Conservation (phyloP, 1,140 invertebrate genomes). For the Drosophila punjabiensis region DNA sequence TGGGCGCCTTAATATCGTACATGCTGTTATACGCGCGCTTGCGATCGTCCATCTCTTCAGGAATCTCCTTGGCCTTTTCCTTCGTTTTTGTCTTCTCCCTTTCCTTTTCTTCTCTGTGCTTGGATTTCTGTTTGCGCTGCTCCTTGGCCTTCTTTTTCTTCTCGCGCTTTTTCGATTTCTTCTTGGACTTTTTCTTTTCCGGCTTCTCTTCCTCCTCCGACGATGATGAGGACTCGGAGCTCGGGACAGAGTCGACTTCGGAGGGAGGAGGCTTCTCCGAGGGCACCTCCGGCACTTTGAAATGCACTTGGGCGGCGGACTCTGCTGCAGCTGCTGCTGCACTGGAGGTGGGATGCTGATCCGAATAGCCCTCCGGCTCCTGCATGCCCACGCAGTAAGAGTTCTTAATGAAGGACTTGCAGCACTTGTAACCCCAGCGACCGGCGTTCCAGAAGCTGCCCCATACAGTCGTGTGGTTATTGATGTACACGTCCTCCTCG, state of each 20-base stretch:
- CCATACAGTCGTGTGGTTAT: conserved; percentile 98
- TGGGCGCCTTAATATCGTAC: conserved; percentile 92
- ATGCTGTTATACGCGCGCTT: conserved; percentile 97
- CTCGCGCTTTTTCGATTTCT: conserved; percentile 89
- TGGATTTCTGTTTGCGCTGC: conserved; percentile 85
- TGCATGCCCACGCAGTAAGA: conserved; percentile 82
- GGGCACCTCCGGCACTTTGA: conserved; percentile 11
- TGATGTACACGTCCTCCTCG: conserved; percentile 97
- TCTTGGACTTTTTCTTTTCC: conserved; percentile 88
- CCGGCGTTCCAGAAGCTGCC: conserved; percentile 97
- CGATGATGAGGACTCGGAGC: conserved; percentile 68
- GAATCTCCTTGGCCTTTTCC: conserved; percentile 86
- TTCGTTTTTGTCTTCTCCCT: conserved; percentile 86
- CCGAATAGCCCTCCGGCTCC: conserved; percentile 82
- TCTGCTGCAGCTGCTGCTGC: conserved; percentile 8
- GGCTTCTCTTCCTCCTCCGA: conserved; percentile 48
- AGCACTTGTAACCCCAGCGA: conserved; percentile 98
- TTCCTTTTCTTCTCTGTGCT: conserved; percentile 85
- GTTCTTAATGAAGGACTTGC: conserved; percentile 95
- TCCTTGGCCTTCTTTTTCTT: conserved; percentile 86
- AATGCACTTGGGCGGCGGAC: conserved; percentile 12
- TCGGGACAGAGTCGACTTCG: conserved; percentile 70
- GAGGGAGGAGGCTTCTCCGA: conserved; percentile 63
- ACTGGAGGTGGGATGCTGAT: conserved; percentile 67
- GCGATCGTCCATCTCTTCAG: conserved; percentile 92